These are phyloP conservation scores for Manacus vitellinus DNA, from an alignment of 2,113 vertebrate genomes.

Conservation along the genomic window DNA sequence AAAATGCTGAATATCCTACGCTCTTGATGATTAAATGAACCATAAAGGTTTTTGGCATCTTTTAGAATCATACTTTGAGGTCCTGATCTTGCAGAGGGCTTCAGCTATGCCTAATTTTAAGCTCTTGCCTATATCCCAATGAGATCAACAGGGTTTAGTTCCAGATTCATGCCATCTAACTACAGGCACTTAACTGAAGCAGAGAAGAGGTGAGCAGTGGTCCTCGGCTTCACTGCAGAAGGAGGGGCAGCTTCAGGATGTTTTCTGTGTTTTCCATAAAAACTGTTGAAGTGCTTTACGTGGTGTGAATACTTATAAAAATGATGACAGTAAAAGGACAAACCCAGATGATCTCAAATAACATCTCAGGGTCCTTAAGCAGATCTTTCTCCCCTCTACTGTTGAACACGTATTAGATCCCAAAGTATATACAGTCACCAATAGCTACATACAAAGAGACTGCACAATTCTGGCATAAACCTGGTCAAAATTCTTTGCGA, in stretches of 20 bases:
- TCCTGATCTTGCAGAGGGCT: background rate
- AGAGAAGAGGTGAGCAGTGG: background rate
- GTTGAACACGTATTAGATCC: background rate
- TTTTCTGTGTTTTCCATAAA: background rate
- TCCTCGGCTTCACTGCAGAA: background rate
- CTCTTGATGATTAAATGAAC: constrained; percentile 48
- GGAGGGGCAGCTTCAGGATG: background rate
- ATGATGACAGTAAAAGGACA: background rate
- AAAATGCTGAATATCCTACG: background rate
- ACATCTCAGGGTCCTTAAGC: background rate
- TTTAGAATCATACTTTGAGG: background rate
- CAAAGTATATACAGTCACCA: background rate
- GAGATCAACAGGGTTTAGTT: background rate
- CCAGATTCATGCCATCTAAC: background rate
- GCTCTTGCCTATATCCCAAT: background rate
- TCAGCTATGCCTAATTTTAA: constrained; percentile 21
- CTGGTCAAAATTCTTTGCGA: background rate
- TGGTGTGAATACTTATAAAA: background rate
- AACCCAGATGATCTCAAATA: background rate
- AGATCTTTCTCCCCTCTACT: background rate
- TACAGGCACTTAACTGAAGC: background rate
- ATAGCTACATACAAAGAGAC: background rate
- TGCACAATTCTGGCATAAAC: background rate
- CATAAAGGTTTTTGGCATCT: constrained; percentile 25
- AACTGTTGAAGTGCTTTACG: background rate